Evolutionary conservation across 2,888 invertebrate species (phyloP).

Genomic region (Ischnura elegans): DNA sequence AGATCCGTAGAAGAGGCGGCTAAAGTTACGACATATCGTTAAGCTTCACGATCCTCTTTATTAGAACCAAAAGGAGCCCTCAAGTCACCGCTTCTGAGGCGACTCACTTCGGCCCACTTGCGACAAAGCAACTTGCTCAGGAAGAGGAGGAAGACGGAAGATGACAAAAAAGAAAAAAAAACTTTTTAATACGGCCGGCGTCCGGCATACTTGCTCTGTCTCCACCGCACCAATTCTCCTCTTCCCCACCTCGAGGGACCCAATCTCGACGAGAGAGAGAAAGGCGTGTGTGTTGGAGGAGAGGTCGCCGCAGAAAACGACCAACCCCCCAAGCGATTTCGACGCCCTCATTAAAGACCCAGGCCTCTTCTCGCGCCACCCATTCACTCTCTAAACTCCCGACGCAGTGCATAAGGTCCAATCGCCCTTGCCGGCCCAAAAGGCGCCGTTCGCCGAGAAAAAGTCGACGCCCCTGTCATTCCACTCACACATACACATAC

Average conservation of each 20-base stretch:
- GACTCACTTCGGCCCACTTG: too few relatives aligned
- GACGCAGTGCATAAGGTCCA: not conserved
- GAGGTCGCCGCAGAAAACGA: not conserved
- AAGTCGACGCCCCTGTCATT: too few relatives aligned
- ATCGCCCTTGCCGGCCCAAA: not conserved
- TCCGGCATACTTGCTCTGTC: not conserved
- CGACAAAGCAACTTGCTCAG: too few relatives aligned
- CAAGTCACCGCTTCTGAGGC: too few relatives aligned
- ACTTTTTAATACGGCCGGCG: not conserved
- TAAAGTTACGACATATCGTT: too few relatives aligned
- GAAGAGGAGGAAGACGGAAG: too few relatives aligned
- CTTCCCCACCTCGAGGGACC: not conserved
- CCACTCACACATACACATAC: too few relatives aligned
- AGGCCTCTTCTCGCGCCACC: not conserved
- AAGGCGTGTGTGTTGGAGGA: not conserved
- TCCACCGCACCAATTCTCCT: not conserved
- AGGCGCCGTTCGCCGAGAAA: not conserved
- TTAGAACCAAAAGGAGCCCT: too few relatives aligned
- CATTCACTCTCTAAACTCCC: not conserved
- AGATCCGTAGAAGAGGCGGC: too few relatives aligned
- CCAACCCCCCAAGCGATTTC: not conserved
- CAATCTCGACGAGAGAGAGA: not conserved
- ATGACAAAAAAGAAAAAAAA: not conserved
- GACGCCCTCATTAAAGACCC: constrained; percentile 2
- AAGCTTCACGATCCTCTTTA: too few relatives aligned